phyloP scores from a whole-genome alignment of 1,140 invertebrate genomes.

The Lethrus apterus region DNA sequence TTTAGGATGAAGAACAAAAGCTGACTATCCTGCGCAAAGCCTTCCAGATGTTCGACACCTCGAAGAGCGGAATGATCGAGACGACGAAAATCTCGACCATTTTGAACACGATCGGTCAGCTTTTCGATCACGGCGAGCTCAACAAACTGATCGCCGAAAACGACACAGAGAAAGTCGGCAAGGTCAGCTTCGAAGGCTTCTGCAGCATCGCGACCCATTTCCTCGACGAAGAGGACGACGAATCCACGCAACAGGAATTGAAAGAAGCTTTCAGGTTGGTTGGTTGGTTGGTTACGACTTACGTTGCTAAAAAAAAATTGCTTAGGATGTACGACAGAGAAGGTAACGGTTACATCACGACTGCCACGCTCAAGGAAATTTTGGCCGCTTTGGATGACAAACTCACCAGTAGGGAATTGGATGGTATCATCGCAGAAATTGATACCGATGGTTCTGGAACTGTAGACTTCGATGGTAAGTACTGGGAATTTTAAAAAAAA shows the following conservation, averaged over 20 bases:
- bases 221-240: slow-evolving; percentile 82
- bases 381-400: slow-evolving; percentile 85
- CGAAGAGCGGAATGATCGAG: slow-evolving; percentile 83
- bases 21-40: slow-evolving; percentile 83
- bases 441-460: slow-evolving; percentile 90
- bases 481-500: not conserved
- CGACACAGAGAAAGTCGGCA: slow-evolving; percentile 75
- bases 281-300: not conserved
- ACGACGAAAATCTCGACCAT: slow-evolving; percentile 84
- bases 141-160: slow-evolving; percentile 76
- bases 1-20: slow-evolving; percentile 69
- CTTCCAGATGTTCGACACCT: slow-evolving; percentile 92
- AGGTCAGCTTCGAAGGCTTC: slow-evolving; percentile 91
- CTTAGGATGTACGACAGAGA: slow-evolving; percentile 59
- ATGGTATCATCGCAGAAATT: slow-evolving; percentile 89
- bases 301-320: not conserved
- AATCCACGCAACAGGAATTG: slow-evolving; percentile 88
- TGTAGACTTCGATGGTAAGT: slow-evolving; percentile 76
- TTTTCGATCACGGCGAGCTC: slow-evolving; percentile 82
- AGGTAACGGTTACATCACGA: slow-evolving; percentile 92
- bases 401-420: slow-evolving; percentile 71
- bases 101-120: slow-evolving; percentile 87
- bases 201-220: slow-evolving; percentile 84
- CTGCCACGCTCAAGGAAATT: slow-evolving; percentile 83
- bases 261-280: slow-evolving; percentile 81